Conservation (phyloP, 1,140 invertebrate species). For the Trissolcus basalis region DNA sequence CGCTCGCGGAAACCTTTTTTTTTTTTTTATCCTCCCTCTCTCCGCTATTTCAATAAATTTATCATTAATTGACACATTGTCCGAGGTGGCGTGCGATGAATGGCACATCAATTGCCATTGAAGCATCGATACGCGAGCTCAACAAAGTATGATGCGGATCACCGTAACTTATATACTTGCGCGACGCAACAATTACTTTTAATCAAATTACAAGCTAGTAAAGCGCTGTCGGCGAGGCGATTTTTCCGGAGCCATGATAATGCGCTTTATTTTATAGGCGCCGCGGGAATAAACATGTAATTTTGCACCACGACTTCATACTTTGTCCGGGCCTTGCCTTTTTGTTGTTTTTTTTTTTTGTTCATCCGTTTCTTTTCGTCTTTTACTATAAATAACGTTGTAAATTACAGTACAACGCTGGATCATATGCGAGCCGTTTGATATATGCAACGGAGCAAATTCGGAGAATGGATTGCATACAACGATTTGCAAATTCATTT, state of each 20-base stretch:
- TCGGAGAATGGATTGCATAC: too few relatives aligned
- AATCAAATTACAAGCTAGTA: slow-evolving; percentile 33
- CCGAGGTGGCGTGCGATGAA: slow-evolving; percentile 27
- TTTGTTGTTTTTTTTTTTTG: too few relatives aligned
- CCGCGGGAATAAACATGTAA: slow-evolving; percentile 37
- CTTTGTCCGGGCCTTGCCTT: slow-evolving; percentile 20
- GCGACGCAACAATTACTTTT: slow-evolving; percentile 36
- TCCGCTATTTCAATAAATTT: slow-evolving; percentile 35
- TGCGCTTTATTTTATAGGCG: slow-evolving; percentile 23
- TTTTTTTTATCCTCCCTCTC: too few relatives aligned
- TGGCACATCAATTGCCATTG: slow-evolving; percentile 44
- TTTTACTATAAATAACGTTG: slow-evolving; percentile 46
- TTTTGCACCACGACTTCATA: slow-evolving; percentile 39
- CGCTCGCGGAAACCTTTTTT: too few relatives aligned
- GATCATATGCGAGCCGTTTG: too few relatives aligned
- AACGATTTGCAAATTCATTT: too few relatives aligned
- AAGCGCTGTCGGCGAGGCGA: slow-evolving; percentile 6
- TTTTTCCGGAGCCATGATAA: slow-evolving; percentile 23
- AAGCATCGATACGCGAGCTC: slow-evolving; percentile 1
- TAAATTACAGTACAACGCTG: slow-evolving; percentile 35
- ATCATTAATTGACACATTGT: slow-evolving; percentile 30
- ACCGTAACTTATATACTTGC: slow-evolving; percentile 24
- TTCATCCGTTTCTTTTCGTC: not conserved
- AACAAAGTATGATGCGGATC: slow-evolving; percentile 24
- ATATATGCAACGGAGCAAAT: too few relatives aligned